These are phyloP conservation scores for Lichenostomus cassidix DNA, from an alignment of 2,113 vertebrate species.

Conservation along the genomic window DNA sequence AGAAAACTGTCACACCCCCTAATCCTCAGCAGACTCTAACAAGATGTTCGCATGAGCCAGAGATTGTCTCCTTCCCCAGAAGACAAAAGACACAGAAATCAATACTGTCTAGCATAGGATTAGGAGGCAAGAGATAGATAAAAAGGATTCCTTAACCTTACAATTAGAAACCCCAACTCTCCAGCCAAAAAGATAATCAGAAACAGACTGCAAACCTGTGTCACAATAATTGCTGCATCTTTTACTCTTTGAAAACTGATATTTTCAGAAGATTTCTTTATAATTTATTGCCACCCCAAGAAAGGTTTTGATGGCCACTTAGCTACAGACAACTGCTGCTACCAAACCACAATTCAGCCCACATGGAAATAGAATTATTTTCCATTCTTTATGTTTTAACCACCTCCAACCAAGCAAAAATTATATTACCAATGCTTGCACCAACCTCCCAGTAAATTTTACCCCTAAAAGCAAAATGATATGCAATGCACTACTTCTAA, in stretches of 20 bases:
- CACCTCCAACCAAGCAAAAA: constrained; percentile 68
- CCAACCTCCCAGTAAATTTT: constrained; percentile 62
- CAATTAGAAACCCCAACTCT: constrained; percentile 56
- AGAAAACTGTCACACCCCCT: constrained; percentile 68
- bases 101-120: constrained; percentile 62
- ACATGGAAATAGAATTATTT: constrained; percentile 58
- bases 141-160: constrained; percentile 68
- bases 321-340: constrained; percentile 34
- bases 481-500: constrained; percentile 61
- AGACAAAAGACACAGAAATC: constrained; percentile 71
- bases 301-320: constrained; percentile 50
- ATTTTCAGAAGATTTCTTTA: constrained; percentile 26
- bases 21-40: constrained; percentile 74
- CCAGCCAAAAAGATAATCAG: constrained; percentile 53
- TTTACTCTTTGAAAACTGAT: constrained; percentile 62
- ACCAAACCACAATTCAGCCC: constrained; percentile 50
- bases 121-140: constrained; percentile 63
- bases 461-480: constrained; percentile 56
- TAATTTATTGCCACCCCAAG: constrained; percentile 28
- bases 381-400: constrained; percentile 51
- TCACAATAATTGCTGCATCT: constrained; percentile 36
- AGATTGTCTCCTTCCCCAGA: constrained; percentile 60
- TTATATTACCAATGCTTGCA: constrained; percentile 55
- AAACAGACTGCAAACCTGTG: constrained; percentile 53
- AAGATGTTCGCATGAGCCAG: constrained; percentile 67